phyloP scores from a whole-genome alignment of 1,140 invertebrate species.

The Aphaenogaster rudis region DNA sequence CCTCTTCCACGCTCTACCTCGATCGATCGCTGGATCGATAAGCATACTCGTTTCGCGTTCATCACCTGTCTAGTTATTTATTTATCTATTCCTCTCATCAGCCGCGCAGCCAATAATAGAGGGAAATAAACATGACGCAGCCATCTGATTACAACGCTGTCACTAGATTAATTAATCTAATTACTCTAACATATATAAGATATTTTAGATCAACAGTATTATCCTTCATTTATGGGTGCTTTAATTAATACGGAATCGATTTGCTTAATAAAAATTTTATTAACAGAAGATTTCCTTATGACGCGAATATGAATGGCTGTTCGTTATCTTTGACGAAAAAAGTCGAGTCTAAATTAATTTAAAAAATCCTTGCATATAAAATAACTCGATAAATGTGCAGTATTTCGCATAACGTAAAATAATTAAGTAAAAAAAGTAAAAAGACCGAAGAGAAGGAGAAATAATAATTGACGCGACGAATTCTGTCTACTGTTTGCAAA shows the following conservation, averaged over 20 bases:
- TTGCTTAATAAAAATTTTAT: conserved; percentile 11
- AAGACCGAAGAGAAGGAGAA: background rate
- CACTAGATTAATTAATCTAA: conserved; percentile 54
- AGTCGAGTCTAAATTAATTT: background rate
- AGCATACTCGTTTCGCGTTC: conserved; percentile 17
- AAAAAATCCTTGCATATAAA: background rate
- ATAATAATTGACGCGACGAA: background rate
- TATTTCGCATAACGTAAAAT: background rate
- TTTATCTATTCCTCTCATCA: conserved; percentile 54
- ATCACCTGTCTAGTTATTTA: conserved; percentile 37
- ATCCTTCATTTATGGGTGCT: background rate
- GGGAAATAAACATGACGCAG: conserved; percentile 19
- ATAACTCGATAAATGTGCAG: background rate
- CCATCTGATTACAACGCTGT: conserved; percentile 37
- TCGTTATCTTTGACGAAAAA: background rate
- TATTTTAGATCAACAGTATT: background rate
- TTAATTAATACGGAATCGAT: background rate
- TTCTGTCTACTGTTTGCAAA: background rate
- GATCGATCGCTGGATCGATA: conserved; percentile 57
- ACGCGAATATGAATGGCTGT: background rate
- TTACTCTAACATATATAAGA: conserved; percentile 7
- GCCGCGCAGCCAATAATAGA: conserved; percentile 12
- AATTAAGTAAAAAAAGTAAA: background rate
- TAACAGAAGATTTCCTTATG: background rate
- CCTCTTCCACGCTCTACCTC: conserved; percentile 14